These are phyloP conservation scores for Conistra vaccinii DNA, from an alignment of 2,888 invertebrate species.

Conservation along the genomic window DNA sequence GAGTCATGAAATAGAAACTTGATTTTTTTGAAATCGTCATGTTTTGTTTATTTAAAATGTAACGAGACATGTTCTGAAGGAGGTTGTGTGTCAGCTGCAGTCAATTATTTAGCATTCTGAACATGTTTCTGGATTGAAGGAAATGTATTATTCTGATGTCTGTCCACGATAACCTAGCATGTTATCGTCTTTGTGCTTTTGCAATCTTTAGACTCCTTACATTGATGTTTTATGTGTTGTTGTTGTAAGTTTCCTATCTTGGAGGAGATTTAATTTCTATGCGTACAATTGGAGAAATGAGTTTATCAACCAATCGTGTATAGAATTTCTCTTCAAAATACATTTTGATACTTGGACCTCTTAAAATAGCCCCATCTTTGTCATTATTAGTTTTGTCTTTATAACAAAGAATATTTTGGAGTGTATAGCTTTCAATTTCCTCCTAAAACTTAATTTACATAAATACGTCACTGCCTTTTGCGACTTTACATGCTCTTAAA, in stretches of 20 bases:
- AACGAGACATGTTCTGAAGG: conserved; percentile 51
- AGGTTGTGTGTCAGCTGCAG: conserved; percentile 44
- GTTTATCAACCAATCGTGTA: not conserved
- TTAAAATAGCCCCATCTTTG: conserved; percentile 3
- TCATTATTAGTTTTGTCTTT: not conserved
- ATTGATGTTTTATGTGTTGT: conserved; percentile 46
- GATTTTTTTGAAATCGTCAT: conserved; percentile 58
- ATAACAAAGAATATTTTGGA: conserved; percentile 17
- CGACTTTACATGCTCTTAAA: conserved; percentile 21
- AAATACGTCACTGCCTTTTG: conserved; percentile 16
- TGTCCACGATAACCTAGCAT: conserved; percentile 50
- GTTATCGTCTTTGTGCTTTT: conserved; percentile 50
- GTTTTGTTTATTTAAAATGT: conserved; percentile 57
- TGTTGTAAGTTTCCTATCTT: conserved; percentile 30
- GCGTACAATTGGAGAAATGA: conserved; percentile 7
- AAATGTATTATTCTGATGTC: conserved; percentile 53
- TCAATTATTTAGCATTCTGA: conserved; percentile 53
- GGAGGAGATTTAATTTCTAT: conserved; percentile 19
- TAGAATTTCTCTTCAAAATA: not conserved
- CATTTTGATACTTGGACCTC: not conserved
- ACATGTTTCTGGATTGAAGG: conserved; percentile 56
- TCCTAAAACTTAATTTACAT: conserved; percentile 42
- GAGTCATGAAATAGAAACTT: conserved; percentile 65
- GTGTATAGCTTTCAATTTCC: conserved; percentile 44
- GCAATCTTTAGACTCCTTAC: conserved; percentile 50